These are phyloP conservation scores for Perdita meconis DNA, from an alignment of 2,888 invertebrate genomes.

Conservation along the genomic window DNA sequence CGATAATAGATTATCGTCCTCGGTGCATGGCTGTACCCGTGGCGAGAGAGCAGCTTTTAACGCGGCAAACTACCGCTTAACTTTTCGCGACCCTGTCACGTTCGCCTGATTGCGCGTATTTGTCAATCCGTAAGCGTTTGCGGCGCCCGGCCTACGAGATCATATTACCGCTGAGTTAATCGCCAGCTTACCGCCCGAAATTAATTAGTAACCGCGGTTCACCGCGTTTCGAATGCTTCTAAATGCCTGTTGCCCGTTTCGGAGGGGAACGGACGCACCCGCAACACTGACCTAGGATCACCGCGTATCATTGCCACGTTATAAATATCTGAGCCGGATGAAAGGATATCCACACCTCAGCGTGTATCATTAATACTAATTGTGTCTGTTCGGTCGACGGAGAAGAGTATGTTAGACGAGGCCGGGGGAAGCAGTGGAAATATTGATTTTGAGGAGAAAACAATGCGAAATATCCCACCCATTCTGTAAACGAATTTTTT, in stretches of 20 bases:
- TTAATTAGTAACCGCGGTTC: slow-evolving; percentile 55
- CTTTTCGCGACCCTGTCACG: slow-evolving; percentile 32
- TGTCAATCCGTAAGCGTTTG: slow-evolving; percentile 43
- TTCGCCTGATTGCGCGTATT: slow-evolving; percentile 38
- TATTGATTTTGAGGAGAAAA: too few relatives aligned
- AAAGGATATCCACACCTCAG: neutral
- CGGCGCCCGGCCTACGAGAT: slow-evolving; percentile 37
- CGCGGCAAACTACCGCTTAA: slow-evolving; percentile 29
- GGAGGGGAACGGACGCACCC: slow-evolving; percentile 22
- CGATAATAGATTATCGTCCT: slow-evolving; percentile 32
- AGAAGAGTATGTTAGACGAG: too few relatives aligned
- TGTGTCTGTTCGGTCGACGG: too few relatives aligned
- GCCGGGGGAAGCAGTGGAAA: too few relatives aligned
- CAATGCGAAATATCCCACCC: too few relatives aligned
- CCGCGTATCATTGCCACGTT: slow-evolving; percentile 7
- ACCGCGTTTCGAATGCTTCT: slow-evolving; percentile 52
- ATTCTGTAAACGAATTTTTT: too few relatives aligned
- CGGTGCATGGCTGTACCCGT: neutral
- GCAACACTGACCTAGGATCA: slow-evolving; percentile 12
- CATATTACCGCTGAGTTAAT: slow-evolving; percentile 53
- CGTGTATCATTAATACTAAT: too few relatives aligned
- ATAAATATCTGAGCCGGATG: neutral
- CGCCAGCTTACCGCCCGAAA: slow-evolving; percentile 56
- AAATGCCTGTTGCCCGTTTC: slow-evolving; percentile 48
- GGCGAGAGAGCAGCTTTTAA: neutral